Evolutionary conservation across 2,888 invertebrate genomes (phyloP).

Genomic region (Pollenia labialis): DNA sequence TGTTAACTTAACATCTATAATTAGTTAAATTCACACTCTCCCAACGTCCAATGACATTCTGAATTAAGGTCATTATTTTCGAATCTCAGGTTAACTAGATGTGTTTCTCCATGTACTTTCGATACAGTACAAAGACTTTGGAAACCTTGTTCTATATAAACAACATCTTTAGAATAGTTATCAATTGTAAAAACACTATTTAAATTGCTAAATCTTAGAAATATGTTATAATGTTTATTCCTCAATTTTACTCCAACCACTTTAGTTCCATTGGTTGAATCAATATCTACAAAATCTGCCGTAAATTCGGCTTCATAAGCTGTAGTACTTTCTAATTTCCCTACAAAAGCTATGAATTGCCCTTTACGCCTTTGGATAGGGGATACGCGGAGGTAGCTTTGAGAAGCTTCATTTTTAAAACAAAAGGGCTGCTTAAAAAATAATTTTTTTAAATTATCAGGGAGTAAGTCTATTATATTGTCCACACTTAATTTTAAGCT

Average conservation of each 20-base stretch:
- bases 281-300: no score
- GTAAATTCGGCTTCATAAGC: constrained; percentile 44
- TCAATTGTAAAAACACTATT: no score
- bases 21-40: no score
- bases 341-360: constrained; percentile 54
- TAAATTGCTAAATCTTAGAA: no score
- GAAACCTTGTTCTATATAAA: no score
- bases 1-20: no score
- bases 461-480: constrained; percentile 12
- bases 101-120: not conserved
- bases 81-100: constrained; percentile 29
- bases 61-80: not conserved
- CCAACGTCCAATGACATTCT: no score
- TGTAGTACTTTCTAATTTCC: constrained; percentile 14
- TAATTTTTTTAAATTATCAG: constrained; percentile 43
- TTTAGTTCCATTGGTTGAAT: no score
- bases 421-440: constrained; percentile 55
- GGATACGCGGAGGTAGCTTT: constrained; percentile 47
- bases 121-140: not conserved
- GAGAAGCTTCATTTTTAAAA: constrained; percentile 35
- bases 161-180: no score
- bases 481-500: constrained; percentile 35
- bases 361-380: constrained; percentile 27
- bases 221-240: no score
- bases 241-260: no score